Percentiles rank a stretch among this genome's conserved stretches.
Conservation (phyloP, 2,797 vertebrate genomes). For the Notoglanidium macrostoma region DNA sequence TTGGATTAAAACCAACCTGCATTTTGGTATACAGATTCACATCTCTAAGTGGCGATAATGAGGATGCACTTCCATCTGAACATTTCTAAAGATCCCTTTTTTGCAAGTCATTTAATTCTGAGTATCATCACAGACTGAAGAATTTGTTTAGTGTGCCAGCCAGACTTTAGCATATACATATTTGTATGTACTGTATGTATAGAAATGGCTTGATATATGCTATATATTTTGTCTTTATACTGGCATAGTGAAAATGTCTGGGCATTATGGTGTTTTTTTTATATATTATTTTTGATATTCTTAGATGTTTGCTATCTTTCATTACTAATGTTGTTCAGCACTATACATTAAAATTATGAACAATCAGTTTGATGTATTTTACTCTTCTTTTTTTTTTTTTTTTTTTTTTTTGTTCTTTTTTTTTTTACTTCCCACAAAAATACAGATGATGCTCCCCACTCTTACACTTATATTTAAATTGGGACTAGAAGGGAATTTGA, state of each 20-base stretch:
- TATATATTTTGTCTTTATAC: constrained; percentile 46
- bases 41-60: not conserved
- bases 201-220: constrained; percentile 40
- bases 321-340: constrained; percentile 45
- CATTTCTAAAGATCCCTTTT: constrained; percentile 18
- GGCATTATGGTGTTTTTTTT: constrained; percentile 52
- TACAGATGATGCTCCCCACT: not conserved
- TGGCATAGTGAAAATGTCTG: constrained; percentile 41
- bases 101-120: constrained; percentile 26
- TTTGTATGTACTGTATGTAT: constrained; percentile 52
- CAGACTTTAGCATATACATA: constrained; percentile 31
- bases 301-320: constrained; percentile 48
- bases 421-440: not conserved
- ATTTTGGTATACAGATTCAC: not conserved
- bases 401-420: too few relatives aligned
- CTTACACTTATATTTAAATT: not conserved
- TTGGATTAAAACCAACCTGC: not conserved
- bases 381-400: too few relatives aligned
- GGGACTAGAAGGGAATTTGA: not conserved
- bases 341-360: constrained; percentile 41
- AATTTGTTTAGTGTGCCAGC: constrained; percentile 37
- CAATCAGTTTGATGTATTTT: not conserved
- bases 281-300: constrained; percentile 50
- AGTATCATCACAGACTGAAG: constrained; percentile 40
- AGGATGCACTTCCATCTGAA: constrained; percentile 14